phyloP scores from a whole-genome alignment of 2,888 invertebrate genomes.

The Mechanitis messenoides region DNA sequence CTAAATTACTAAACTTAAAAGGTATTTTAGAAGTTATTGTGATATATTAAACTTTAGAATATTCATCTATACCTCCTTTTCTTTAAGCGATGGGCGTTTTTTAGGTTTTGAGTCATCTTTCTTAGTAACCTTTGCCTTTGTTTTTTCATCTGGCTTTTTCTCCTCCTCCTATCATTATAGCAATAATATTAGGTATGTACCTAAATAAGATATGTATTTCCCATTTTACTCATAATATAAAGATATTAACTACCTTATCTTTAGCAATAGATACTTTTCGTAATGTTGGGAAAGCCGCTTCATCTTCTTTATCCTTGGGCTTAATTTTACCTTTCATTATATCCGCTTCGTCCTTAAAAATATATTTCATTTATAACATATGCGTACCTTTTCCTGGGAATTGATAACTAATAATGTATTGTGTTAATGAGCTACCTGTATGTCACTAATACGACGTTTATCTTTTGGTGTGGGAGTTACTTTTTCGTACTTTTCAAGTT shows the following conservation, averaged over 20 bases:
- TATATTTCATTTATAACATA: background rate
- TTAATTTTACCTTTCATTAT: conserved; percentile 70
- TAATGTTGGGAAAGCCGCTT: conserved; percentile 61
- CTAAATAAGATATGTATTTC: conserved; percentile 11
- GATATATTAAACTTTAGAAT: conserved; percentile 16
- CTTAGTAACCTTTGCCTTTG: conserved; percentile 60
- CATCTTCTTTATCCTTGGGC: conserved; percentile 64
- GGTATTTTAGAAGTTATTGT: conserved; percentile 10
- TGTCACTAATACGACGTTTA: conserved; percentile 60
- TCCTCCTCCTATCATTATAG: conserved; percentile 59
- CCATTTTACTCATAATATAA: background rate
- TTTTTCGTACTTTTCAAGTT: conserved; percentile 82
- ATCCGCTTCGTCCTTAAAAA: conserved; percentile 58
- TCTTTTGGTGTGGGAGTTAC: conserved; percentile 61
- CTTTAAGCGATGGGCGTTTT: conserved; percentile 67
- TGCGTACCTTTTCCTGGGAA: background rate
- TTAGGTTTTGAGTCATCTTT: conserved; percentile 60
- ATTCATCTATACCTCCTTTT: conserved; percentile 59
- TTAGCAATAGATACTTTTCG: conserved; percentile 64
- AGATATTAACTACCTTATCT: conserved; percentile 55
- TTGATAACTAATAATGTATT: conserved; percentile 2
- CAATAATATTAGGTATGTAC: conserved; percentile 14
- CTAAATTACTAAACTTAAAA: conserved; percentile 1
- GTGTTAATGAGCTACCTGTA: conserved; percentile 48
- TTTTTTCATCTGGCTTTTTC: conserved; percentile 65